phyloP scores from a whole-genome alignment of 1,140 invertebrate species.

The Gryon sp. region DNA sequence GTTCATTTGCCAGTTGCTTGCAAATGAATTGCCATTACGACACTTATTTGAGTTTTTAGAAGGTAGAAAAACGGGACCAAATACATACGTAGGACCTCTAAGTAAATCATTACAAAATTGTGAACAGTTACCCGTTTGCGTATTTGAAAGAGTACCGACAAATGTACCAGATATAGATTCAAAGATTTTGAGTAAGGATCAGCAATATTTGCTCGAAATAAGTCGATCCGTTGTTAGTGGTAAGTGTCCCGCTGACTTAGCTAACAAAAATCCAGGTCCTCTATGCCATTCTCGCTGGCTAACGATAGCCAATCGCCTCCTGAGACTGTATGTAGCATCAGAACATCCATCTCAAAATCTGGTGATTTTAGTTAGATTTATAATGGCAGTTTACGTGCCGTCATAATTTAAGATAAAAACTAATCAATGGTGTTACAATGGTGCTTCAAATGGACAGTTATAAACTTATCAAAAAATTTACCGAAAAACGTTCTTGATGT shows the following conservation, averaged over 20 bases:
- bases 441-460: slow-evolving; percentile 4
- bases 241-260: slow-evolving; percentile 41
- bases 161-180: slow-evolving; percentile 2
- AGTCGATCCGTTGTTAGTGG: slow-evolving; percentile 23
- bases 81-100: neutral
- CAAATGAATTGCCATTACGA: slow-evolving; percentile 8
- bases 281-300: slow-evolving; percentile 57
- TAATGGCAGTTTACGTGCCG: slow-evolving; percentile 52
- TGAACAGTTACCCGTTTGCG: slow-evolving; percentile 1
- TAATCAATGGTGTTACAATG: slow-evolving; percentile 5
- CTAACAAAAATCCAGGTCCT: slow-evolving; percentile 42
- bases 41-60: slow-evolving; percentile 21
- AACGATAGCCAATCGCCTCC: slow-evolving; percentile 58
- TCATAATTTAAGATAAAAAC: slow-evolving; percentile 59
- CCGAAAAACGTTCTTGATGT: no score
- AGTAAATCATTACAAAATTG: slow-evolving; percentile 12
- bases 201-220: slow-evolving; percentile 26
- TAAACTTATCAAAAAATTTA: slow-evolving; percentile 5
- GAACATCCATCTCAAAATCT: slow-evolving; percentile 24
- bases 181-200: slow-evolving; percentile 10
- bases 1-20: slow-evolving; percentile 36
- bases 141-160: neutral
- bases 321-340: slow-evolving; percentile 52
- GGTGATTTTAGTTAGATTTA: slow-evolving; percentile 35
- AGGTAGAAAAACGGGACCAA: slow-evolving; percentile 11